Evolutionary conservation across 2,797 vertebrate species (phyloP), one percentile per base, ranked within the genome.

Genomic region (Sternotherus odoratus): DNA sequence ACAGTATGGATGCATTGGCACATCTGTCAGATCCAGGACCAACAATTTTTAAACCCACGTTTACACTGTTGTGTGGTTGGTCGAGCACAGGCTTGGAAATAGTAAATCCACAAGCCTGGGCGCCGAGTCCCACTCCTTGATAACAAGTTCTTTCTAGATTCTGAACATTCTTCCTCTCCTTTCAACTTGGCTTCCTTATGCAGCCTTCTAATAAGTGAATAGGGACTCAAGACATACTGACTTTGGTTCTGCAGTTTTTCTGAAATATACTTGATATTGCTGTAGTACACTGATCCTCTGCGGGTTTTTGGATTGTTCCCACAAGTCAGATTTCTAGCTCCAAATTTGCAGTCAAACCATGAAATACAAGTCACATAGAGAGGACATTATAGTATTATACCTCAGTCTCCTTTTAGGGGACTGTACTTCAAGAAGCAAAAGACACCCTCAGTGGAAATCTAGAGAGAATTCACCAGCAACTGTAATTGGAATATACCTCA

Each of bases 341-440:
- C 24, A 74, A 46, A 74, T 28, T 74, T 46, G 63, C 24, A 26
- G 13, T 74, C 43, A 43, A 74, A 74, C 69, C 39, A 74, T 12
- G 13, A 46, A 74, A 74, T 74, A 24, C 69, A 74, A 46, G 69
- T 74, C 23, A 43, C 7, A 16, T 74, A 43, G 24, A 74, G 24
- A 74, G 69, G 69, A 28, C 69, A 26, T 46, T 15, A 13, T 46
- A 28, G 36, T 74, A 12, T 43, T 74, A 16, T 46, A 43, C 6
- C 39, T 74, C 69, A 74, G 6, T 26, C 39, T 46, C 12, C 24
- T 23, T 24, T 63, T 74, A 15, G 24, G 15, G 43, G 24, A 28
- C 24, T 51, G 53, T 77, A 77, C 66, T 66, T 94, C 12, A 79
- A 82, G 80, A 83, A 95, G 69, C 75, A 80, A 90, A 75, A 88